Base-by-base conservation (phyloP, 2,888 invertebrate species). In the Leptopterna dolabrata region DNA sequence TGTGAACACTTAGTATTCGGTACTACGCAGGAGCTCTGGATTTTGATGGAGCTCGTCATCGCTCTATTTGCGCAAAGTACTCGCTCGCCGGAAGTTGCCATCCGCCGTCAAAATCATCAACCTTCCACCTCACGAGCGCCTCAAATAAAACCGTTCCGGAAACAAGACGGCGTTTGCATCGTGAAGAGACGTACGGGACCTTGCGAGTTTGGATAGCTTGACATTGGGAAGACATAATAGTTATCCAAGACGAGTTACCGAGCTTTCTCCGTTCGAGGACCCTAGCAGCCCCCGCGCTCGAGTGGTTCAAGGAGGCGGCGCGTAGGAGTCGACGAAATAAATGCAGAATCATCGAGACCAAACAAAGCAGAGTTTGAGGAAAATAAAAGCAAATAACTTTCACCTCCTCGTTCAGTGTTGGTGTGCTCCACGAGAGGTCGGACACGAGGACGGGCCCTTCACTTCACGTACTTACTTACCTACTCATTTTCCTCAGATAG, bases 331-430 rank as follows among this genome's bases (percentile, higher is more conserved):
- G 78, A 45, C n/a, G 19, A 45, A 78, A 78, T 78, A 78, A 78
- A 45, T 78, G 78, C 78, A 78, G 45, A 45, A 78, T 78, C 78
- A 78, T 78, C 78, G 78, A 43, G 43, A 43, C 43, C 11, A 78
- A 24, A 45, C 24, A 43, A 78, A 24, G 45, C 14, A n/a, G n/a
- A 29, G 36, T 30, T 78, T 78, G 43, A 24, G 24, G 29, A 81
- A 83, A 83, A 70, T 63, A 83, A 83, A 83, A 70, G 70, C 83
- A 83, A 83, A 83, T 71, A 83, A 83, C 83, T 83, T 83, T 83
- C 83, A 83, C 83, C 45, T 29, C 51, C 55, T 55, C 16, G 81
- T 81, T 81, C 55, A 81, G 9, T 63, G 63, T 63, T 63, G n/a
- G 9, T 63, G 73, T 30, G 19, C 73, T 76, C 29, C 14, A 41